These are phyloP conservation scores for Sesia apiformis DNA, from an alignment of 2,888 invertebrate genomes.

Conservation along the genomic window DNA sequence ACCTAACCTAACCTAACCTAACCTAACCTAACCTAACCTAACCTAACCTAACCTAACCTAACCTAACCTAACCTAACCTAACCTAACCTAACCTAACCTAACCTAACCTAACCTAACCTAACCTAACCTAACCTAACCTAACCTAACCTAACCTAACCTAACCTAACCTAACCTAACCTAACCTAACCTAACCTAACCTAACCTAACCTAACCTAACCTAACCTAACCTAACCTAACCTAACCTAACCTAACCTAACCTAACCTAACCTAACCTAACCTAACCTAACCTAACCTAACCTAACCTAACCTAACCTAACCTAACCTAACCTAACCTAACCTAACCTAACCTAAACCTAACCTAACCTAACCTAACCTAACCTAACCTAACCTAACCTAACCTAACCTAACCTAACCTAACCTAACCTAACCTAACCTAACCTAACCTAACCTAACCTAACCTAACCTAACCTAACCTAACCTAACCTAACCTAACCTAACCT, in stretches of 20 bases:
- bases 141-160: neutral
- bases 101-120: neutral
- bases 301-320: slow-evolving; percentile 7
- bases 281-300: slow-evolving; percentile 7
- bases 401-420: slow-evolving; percentile 9
- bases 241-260: neutral
- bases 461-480: slow-evolving; percentile 14
- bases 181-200: neutral
- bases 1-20: neutral
- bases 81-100: neutral
- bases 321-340: slow-evolving; percentile 7
- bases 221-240: neutral
- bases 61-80: neutral
- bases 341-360: slow-evolving; percentile 7
- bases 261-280: slow-evolving; percentile 6
- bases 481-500: slow-evolving; percentile 12
- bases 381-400: slow-evolving; percentile 8
- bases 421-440: slow-evolving; percentile 16
- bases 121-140: neutral
- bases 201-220: slow-evolving; percentile 2
- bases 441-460: slow-evolving; percentile 15
- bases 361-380: slow-evolving; percentile 7
- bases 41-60: neutral
- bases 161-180: neutral
- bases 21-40: neutral